Evolutionary conservation across 23 tunicate genomes (phyloP), one percentile per base, ranked within the genome.

Genomic region (Ascidia mentula): DNA sequence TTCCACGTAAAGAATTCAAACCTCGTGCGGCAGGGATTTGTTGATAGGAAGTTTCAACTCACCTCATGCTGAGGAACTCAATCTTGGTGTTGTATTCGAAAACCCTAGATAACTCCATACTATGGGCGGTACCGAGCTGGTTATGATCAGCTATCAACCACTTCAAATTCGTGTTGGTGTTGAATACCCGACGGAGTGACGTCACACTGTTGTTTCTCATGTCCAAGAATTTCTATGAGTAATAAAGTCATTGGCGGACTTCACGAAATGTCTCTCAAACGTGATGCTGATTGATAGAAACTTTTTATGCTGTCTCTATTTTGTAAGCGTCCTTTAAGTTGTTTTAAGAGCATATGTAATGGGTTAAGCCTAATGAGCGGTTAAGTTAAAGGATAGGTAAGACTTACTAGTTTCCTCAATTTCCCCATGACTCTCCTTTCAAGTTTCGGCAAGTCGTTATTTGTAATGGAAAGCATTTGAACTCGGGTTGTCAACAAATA

Each of bases 171-270:
- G 34, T 22, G 60, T 76, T 76, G 26, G 6, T 32, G 18, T 22
- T 12, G 32, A 76, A 40, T 17, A 40, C 39, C 28, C 37, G 26
- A 20, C 34, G 60, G 12, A 76, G 24, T 18, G 80, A 38, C n/a
- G 9, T 22, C 6, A 76, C 39, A 45, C 9, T 18, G 80, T 76
- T 76, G 80, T 76, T 76, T 33, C 60, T 76, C 28, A 40, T 45
- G 28, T 76, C 31, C 60, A 76, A 26, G 31, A 18, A 76, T 38
- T 31, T 32, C 80, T 76, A 45, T 18, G 12, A 73, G 15, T 45
- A 45, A 17, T 26, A 28, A 31, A 31, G 9, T 31, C 32, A 31
- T n/a, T n/a, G n/a, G n/a, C n/a, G n/a, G n/a, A n/a, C n/a, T n/a
- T n/a, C n/a, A n/a, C n/a, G n/a, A n/a, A n/a, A n/a, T n/a, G n/a